A percentile compares a stretch with the other conserved stretches of the same genome.
Evolutionary conservation across 2,113 vertebrate genomes (phyloP).

Genomic region (Mobula birostris): DNA sequence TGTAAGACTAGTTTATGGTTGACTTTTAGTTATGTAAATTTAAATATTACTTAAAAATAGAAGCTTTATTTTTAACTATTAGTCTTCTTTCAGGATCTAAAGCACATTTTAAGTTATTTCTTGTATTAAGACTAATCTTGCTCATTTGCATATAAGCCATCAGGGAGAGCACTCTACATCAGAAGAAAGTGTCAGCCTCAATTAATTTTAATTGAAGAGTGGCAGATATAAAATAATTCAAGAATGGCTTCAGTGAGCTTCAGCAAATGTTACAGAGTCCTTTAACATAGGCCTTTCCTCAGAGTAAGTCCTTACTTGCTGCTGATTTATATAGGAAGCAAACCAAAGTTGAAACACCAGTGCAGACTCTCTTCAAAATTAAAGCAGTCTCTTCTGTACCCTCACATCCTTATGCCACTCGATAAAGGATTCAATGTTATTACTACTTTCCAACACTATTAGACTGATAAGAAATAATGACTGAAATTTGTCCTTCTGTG

Average conservation of each 20-base stretch:
- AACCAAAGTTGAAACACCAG: neutral
- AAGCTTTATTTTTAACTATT: neutral
- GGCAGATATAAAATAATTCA: constrained; percentile 15
- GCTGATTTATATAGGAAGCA: neutral
- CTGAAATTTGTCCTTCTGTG: neutral
- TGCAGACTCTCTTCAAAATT: neutral
- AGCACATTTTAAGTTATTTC: neutral
- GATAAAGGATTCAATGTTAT: neutral
- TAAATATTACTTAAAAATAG: neutral
- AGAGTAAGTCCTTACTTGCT: neutral
- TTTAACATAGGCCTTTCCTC: neutral
- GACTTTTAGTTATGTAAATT: neutral
- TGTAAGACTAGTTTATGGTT: neutral
- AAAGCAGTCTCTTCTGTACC: neutral
- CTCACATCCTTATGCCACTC: too few species aligned
- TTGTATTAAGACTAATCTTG: constrained; percentile 15
- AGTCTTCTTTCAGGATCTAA: neutral
- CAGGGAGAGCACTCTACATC: neutral
- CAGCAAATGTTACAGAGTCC: neutral
- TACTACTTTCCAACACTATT: neutral
- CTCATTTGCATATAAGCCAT: constrained; percentile 1
- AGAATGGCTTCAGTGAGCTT: constrained; percentile 7
- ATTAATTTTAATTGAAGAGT: constrained; percentile 33
- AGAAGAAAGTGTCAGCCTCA: constrained; percentile 9
- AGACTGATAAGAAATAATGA: neutral